phyloP scores from a whole-genome alignment of 1,140 invertebrate species.

The Drosophila nikananu region DNA sequence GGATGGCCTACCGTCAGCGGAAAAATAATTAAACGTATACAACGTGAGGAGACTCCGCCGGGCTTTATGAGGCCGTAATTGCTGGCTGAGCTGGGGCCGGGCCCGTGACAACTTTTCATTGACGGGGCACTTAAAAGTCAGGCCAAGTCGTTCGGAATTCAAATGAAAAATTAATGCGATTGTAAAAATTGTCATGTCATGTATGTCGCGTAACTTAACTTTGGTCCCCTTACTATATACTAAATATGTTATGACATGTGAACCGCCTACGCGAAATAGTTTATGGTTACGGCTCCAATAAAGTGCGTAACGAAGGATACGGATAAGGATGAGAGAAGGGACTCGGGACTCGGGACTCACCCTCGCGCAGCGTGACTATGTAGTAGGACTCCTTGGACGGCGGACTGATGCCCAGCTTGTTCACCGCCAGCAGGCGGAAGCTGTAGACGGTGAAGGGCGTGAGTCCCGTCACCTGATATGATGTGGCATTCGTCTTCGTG shows the following conservation, averaged over 20 bases:
- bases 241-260: slow-evolving; percentile 36
- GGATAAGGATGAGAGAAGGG: background rate
- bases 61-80: slow-evolving; percentile 66
- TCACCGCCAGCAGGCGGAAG: slow-evolving; percentile 90
- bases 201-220: slow-evolving; percentile 47
- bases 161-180: slow-evolving; percentile 83
- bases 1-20: slow-evolving; percentile 46
- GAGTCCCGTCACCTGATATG: slow-evolving; percentile 88
- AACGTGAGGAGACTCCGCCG: slow-evolving; percentile 37
- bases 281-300: slow-evolving; percentile 50
- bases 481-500: slow-evolving; percentile 89
- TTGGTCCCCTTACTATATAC: background rate
- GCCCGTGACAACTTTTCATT: slow-evolving; percentile 60
- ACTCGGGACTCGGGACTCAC: slow-evolving; percentile 86
- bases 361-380: slow-evolving; percentile 91
- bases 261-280: slow-evolving; percentile 53
- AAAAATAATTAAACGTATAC: slow-evolving; percentile 79
- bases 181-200: slow-evolving; percentile 79
- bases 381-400: slow-evolving; percentile 91
- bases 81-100: slow-evolving; percentile 11
- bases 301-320: slow-evolving; percentile 34
- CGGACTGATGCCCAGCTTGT: slow-evolving; percentile 89
- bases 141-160: slow-evolving; percentile 59
- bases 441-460: slow-evolving; percentile 91
- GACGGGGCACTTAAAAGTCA: slow-evolving; percentile 68